phyloP scores from a whole-genome alignment of 2,888 invertebrate genomes.

The Drosophila robusta region DNA sequence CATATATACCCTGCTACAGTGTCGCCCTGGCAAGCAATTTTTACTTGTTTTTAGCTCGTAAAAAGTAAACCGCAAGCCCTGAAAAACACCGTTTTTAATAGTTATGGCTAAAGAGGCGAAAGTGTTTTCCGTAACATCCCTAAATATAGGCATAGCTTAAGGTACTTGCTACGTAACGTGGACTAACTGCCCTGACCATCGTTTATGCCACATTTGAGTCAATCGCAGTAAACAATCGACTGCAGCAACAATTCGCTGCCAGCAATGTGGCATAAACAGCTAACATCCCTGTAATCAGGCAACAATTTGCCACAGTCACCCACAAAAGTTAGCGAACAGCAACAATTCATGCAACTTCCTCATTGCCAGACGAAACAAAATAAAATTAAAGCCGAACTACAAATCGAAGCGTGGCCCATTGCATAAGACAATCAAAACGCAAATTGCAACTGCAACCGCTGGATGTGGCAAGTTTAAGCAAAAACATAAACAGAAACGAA shows the following conservation, averaged over 20 bases:
- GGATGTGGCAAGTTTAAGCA: constrained; percentile 24
- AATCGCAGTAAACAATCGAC: constrained; percentile 28
- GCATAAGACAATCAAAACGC: constrained; percentile 50
- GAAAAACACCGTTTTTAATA: constrained; percentile 7
- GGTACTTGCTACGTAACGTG: constrained; percentile 13
- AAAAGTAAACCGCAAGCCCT: neutral
- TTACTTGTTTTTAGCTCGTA: too few relatives aligned
- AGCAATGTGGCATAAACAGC: constrained; percentile 39
- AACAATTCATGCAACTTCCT: constrained; percentile 54
- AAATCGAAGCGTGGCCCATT: constrained; percentile 48
- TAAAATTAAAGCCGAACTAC: constrained; percentile 9
- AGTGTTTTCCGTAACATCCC: constrained; percentile 26
- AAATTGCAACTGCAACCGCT: constrained; percentile 44
- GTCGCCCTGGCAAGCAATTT: too few relatives aligned
- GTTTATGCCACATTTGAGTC: constrained; percentile 56
- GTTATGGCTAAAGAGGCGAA: constrained; percentile 21
- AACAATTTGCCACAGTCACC: constrained; percentile 73
- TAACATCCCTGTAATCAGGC: constrained; percentile 67
- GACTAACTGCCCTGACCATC: constrained; percentile 15
- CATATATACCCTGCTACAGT: neutral
- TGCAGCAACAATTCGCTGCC: constrained; percentile 17
- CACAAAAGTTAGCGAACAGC: constrained; percentile 52
- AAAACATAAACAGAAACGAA: constrained; percentile 15
- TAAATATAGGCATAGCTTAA: constrained; percentile 16
- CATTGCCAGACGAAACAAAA: constrained; percentile 46